Conservation (phyloP, 1,140 invertebrate genomes). For the Bicyclus anynana region DNA sequence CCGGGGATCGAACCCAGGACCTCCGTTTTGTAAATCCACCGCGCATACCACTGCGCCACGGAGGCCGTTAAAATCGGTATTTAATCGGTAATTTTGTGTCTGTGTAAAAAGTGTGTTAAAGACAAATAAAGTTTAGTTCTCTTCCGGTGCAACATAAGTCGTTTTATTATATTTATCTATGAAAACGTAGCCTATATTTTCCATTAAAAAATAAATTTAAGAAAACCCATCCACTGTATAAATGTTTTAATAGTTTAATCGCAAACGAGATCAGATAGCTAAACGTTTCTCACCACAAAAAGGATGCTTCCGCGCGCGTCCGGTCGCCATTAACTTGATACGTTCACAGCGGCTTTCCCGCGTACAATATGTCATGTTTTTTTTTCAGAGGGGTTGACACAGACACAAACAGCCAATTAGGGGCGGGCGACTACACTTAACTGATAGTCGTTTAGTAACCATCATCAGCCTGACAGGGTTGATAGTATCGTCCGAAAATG, state of each 20-base stretch:
- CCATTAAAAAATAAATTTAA: neutral
- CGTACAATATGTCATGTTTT: constrained; percentile 71
- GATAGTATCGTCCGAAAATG: constrained; percentile 36
- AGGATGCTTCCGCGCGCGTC: constrained; percentile 43
- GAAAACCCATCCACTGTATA: neutral
- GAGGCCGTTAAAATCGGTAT: no score
- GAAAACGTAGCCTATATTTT: no score
- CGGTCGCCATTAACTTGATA: constrained; percentile 60
- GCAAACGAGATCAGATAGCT: constrained; percentile 54
- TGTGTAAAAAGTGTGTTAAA: no score
- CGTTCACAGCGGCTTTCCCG: constrained; percentile 69
- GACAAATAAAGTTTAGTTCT: no score
- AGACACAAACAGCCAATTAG: constrained; percentile 75
- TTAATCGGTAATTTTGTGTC: no score
- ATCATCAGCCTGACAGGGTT: constrained; percentile 49
- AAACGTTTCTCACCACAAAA: constrained; percentile 66
- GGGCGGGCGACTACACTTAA: constrained; percentile 61
- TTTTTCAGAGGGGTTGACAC: constrained; percentile 64
- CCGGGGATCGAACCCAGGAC: no score
- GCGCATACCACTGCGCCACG: no score
- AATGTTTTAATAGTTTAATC: neutral
- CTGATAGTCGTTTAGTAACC: constrained; percentile 68
- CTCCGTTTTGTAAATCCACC: no score
- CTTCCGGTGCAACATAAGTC: no score
- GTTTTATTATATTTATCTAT: no score